Conservation (phyloP, 1,140 invertebrate species). For the Magallana angulata region DNA sequence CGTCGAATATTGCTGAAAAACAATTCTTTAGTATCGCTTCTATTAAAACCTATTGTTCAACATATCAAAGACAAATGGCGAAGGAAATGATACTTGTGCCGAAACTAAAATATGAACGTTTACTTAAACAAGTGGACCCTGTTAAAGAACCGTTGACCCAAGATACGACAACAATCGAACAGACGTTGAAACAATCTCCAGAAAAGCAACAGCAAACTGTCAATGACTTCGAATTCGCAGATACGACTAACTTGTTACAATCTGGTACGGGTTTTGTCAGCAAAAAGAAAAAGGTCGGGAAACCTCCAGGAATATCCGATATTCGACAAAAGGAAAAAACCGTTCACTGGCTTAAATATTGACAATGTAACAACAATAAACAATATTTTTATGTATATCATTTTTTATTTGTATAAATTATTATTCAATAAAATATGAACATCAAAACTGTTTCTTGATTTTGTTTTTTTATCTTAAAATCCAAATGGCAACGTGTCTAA, state of each 20-base stretch:
- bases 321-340: no score
- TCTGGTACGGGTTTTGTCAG: slow-evolving; percentile 2
- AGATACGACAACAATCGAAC: no score
- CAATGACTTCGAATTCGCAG: no score
- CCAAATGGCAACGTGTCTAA: no score
- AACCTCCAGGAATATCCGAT: no score
- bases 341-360: no score
- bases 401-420: no score
- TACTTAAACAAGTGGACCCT: not conserved
- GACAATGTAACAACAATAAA: no score
- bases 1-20: slow-evolving; percentile 3
- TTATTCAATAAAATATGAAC: no score
- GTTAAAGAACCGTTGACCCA: not conserved
- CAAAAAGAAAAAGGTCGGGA: not conserved
- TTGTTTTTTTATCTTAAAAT: no score
- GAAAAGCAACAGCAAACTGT: not conserved
- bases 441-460: no score
- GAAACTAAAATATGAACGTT: slow-evolving; percentile 20
- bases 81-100: slow-evolving; percentile 37
- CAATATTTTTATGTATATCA: no score
- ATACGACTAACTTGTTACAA: not conserved
- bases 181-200: not conserved
- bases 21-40: not conserved
- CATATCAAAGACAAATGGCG: slow-evolving; percentile 5
- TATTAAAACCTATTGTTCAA: slow-evolving; percentile 34